Evolutionary conservation across 2,888 invertebrate genomes (phyloP).

Genomic region (Cheilosia impressa): DNA sequence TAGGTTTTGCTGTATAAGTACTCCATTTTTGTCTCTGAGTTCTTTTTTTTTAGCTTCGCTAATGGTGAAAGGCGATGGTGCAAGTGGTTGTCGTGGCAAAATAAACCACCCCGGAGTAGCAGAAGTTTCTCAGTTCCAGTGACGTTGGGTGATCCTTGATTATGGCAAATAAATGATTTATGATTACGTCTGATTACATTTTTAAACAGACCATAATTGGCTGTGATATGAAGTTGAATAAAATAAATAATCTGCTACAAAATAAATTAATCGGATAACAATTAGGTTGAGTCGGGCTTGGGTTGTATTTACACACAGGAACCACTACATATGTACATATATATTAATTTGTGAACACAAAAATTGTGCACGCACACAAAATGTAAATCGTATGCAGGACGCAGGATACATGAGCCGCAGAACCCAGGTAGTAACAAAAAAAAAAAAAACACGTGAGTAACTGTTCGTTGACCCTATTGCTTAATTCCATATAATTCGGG

Average conservation of each 20-base stretch:
- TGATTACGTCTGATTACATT: constrained; percentile 64
- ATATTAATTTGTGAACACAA: no score
- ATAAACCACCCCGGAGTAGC: constrained; percentile 21
- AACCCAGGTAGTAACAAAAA: no score
- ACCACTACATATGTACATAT: neutral
- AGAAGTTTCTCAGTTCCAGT: constrained; percentile 50
- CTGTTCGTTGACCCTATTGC: no score
- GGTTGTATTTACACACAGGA: neutral
- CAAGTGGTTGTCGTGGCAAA: constrained; percentile 2
- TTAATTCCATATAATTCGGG: no score
- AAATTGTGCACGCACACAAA: no score
- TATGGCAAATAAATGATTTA: constrained; percentile 64
- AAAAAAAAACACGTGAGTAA: no score
- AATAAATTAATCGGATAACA: constrained; percentile 40
- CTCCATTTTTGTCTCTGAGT: neutral
- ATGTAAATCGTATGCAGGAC: no score
- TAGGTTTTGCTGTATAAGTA: constrained; percentile 29
- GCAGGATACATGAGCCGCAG: no score
- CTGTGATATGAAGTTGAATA: constrained; percentile 43
- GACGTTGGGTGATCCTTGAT: constrained; percentile 52
- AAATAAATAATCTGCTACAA: constrained; percentile 39
- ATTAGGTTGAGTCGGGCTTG: constrained; percentile 3
- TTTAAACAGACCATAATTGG: constrained; percentile 57
- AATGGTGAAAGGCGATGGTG: constrained; percentile 13
- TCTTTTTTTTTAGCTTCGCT: constrained; percentile 29